Percentiles rank a stretch among this genome's conserved stretches.
These are phyloP conservation scores for Bembecia ichneumoniformis DNA, from an alignment of 2,888 invertebrate genomes.

Conservation along the genomic window DNA sequence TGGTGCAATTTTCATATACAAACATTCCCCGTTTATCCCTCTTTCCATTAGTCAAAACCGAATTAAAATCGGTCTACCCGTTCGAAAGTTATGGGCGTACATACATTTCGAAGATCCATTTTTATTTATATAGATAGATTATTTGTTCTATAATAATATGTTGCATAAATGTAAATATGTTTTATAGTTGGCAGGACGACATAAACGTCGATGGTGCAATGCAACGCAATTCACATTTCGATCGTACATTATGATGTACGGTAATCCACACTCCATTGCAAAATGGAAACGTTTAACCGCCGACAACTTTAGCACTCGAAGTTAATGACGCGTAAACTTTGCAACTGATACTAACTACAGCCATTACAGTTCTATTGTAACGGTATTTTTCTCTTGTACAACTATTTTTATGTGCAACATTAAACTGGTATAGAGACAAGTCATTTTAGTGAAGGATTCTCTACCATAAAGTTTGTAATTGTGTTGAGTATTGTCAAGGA, in stretches of 20 bases:
- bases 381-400: background rate
- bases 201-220: background rate
- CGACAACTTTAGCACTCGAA: slow-evolving; percentile 14
- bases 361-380: background rate
- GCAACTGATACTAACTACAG: slow-evolving; percentile 30
- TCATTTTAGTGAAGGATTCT: no score
- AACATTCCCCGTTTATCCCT: no score
- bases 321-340: slow-evolving; percentile 38
- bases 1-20: no score
- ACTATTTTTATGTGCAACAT: background rate
- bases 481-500: no score
- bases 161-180: background rate
- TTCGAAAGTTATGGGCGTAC: no score
- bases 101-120: no score
- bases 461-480: no score
- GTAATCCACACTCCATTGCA: slow-evolving; percentile 2
- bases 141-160: background rate
- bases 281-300: slow-evolving; percentile 1
- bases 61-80: no score
- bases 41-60: no score
- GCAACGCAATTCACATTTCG: background rate
- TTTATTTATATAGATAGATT: background rate
- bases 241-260: background rate
- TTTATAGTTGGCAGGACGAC: background rate
- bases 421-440: background rate